Evolutionary conservation across 2,113 vertebrate species (phyloP).

Genomic region (Cynocephalus volans): DNA sequence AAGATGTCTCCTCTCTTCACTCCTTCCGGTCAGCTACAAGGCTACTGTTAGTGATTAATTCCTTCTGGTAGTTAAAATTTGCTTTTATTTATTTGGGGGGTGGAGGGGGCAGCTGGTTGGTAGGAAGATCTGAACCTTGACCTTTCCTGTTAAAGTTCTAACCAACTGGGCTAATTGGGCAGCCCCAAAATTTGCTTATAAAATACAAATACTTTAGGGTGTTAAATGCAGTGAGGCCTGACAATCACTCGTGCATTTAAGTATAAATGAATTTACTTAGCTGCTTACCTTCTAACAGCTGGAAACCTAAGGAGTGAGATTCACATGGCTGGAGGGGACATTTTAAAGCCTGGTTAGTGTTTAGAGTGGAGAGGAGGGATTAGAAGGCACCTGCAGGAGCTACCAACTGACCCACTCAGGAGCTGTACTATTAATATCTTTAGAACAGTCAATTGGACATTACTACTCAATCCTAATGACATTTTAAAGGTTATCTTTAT

Average conservation of each 20-base stretch:
- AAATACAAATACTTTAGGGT: not conserved
- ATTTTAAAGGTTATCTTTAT: conserved; percentile 53
- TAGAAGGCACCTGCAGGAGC: not conserved
- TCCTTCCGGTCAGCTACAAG: not conserved
- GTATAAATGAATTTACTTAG: conserved; percentile 51
- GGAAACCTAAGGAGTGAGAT: conserved; percentile 28
- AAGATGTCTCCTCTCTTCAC: not conserved
- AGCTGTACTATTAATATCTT: not conserved
- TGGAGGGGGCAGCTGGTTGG: too few relatives aligned
- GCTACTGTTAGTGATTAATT: not conserved
- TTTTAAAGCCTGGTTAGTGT: not conserved
- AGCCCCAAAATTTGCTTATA: too few relatives aligned
- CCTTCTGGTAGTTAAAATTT: not conserved
- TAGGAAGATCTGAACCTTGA: too few relatives aligned
- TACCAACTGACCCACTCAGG: not conserved
- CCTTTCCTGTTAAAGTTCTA: too few relatives aligned
- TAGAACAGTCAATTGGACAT: not conserved
- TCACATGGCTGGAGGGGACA: not conserved
- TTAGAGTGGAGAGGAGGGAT: not conserved
- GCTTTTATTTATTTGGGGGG: not conserved
- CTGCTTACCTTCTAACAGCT: not conserved
- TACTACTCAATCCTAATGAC: not conserved
- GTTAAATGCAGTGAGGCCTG: not conserved
- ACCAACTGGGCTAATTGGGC: too few relatives aligned
- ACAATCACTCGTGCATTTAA: not conserved